phyloP scores from a whole-genome alignment of 1,140 invertebrate species.

The Pseudomyrmex cubaensis region DNA sequence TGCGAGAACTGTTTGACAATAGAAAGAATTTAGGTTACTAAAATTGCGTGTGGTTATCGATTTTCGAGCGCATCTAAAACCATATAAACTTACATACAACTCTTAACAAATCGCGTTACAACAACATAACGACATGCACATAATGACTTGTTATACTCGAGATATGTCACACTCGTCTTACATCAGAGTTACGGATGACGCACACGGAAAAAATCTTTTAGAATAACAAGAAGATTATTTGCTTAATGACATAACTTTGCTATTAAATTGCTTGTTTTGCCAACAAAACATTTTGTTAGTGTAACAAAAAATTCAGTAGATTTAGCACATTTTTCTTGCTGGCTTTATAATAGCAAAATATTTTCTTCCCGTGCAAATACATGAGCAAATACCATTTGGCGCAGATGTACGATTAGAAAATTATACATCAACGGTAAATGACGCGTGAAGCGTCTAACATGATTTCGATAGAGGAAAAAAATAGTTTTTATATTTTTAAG shows the following conservation, averaged over 20 bases:
- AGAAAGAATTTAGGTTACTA: neutral
- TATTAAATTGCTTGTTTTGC: too few relatives aligned
- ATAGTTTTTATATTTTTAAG: constrained; percentile 29
- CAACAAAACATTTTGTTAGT: too few relatives aligned
- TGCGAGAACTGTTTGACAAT: constrained; percentile 63
- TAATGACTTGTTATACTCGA: neutral
- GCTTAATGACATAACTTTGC: too few relatives aligned
- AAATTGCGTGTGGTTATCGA: neutral
- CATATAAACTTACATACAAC: too few relatives aligned
- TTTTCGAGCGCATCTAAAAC: neutral
- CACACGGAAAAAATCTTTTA: too few relatives aligned
- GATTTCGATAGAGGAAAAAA: neutral
- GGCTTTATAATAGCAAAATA: too few relatives aligned
- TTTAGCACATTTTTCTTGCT: too few relatives aligned
- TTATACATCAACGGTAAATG: constrained; percentile 47
- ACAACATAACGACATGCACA: too few relatives aligned
- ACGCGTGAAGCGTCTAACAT: constrained; percentile 50
- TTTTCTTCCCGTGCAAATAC: neutral
- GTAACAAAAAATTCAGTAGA: too few relatives aligned
- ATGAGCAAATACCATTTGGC: neutral
- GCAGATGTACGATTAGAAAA: constrained; percentile 23
- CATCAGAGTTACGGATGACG: too few relatives aligned
- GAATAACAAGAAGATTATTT: too few relatives aligned
- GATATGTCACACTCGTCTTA: neutral
- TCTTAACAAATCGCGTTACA: too few relatives aligned